Evolutionary conservation across 2,113 vertebrate genomes (phyloP).

Genomic region (Oryzias celebensis): DNA sequence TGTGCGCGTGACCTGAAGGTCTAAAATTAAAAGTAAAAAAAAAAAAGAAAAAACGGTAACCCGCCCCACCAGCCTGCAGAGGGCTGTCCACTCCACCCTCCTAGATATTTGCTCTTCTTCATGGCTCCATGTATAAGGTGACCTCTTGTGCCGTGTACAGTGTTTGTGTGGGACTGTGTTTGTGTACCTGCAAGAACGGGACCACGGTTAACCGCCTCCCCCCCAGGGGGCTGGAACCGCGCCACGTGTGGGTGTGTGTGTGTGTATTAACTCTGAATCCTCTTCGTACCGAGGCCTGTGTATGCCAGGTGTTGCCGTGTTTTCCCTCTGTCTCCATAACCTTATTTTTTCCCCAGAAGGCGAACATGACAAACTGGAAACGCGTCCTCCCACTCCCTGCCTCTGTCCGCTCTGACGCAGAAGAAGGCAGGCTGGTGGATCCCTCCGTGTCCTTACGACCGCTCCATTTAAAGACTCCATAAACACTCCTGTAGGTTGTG

Average conservation of each 20-base stretch:
- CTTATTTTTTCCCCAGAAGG: conserved; percentile 75
- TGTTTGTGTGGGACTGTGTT: conserved; percentile 97
- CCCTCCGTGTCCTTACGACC: conserved; percentile 42
- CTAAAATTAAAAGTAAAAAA: conserved; percentile 67
- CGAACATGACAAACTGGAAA: conserved; percentile 72
- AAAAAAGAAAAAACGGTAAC: conserved; percentile 45
- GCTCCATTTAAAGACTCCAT: conserved; percentile 48
- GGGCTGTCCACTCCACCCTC: conserved; percentile 82
- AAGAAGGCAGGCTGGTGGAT: conserved; percentile 36
- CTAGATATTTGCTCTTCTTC: conserved; percentile 85
- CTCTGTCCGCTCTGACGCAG: conserved; percentile 76
- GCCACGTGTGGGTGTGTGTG: conserved; percentile 69
- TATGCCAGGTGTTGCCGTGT: conserved; percentile 98
- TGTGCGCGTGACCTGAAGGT: conserved; percentile 43
- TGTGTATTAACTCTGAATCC: conserved; percentile 88
- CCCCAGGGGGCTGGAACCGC: conserved; percentile 53
- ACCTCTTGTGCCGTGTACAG: conserved; percentile 96
- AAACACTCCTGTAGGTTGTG: conserved; percentile 70
- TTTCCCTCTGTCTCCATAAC: conserved; percentile 86
- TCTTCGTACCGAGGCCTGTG: conserved; percentile 87
- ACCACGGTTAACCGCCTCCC: conserved; percentile 47
- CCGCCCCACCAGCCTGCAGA: conserved; percentile 74
- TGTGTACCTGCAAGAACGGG: conserved; percentile 84
- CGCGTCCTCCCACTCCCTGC: conserved; percentile 79
- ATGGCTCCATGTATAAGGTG: conserved; percentile 90